Evolutionary conservation across 2,797 vertebrate genomes (phyloP).

Genomic region (Gymnopithys bicolor): DNA sequence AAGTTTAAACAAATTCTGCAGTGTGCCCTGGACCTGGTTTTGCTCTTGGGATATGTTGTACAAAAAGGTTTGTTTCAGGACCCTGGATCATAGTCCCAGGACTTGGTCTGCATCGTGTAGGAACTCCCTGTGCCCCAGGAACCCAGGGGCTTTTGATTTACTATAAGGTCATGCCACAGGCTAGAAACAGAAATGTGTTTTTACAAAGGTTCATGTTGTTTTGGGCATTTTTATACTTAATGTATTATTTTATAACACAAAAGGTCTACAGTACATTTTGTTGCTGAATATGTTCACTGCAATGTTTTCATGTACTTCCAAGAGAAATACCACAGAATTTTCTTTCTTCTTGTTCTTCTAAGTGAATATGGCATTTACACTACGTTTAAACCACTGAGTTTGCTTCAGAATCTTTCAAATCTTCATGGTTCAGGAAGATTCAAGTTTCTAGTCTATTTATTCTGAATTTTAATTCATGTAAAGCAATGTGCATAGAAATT

Average conservation of each 20-base stretch:
- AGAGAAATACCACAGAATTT: constrained; percentile 72
- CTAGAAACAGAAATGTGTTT: constrained; percentile 37
- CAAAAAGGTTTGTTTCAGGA: background rate
- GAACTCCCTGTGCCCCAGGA: background rate
- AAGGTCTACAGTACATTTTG: constrained; percentile 52
- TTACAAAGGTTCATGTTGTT: constrained; percentile 53
- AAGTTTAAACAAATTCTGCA: background rate
- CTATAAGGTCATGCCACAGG: background rate
- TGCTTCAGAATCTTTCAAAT: constrained; percentile 31
- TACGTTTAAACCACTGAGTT: constrained; percentile 58
- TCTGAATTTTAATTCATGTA: constrained; percentile 25
- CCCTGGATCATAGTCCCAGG: background rate
- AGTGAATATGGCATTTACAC: constrained; percentile 36
- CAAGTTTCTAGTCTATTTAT: constrained; percentile 33
- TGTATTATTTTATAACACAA: constrained; percentile 26
- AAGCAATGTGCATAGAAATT: background rate
- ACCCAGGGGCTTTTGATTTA: background rate
- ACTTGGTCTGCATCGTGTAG: background rate
- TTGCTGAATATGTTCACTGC: constrained; percentile 55
- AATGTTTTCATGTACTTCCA: constrained; percentile 71
- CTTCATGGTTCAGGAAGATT: constrained; percentile 60
- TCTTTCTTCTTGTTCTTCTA: constrained; percentile 67
- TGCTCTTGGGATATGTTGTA: background rate
- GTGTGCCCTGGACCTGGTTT: background rate
- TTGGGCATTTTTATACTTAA: constrained; percentile 47